A percentile compares a stretch with the other conserved stretches of the same genome.
These are phyloP conservation scores for Rhinophrynus dorsalis DNA, from an alignment of 2,797 vertebrate species.

Conservation along the genomic window DNA sequence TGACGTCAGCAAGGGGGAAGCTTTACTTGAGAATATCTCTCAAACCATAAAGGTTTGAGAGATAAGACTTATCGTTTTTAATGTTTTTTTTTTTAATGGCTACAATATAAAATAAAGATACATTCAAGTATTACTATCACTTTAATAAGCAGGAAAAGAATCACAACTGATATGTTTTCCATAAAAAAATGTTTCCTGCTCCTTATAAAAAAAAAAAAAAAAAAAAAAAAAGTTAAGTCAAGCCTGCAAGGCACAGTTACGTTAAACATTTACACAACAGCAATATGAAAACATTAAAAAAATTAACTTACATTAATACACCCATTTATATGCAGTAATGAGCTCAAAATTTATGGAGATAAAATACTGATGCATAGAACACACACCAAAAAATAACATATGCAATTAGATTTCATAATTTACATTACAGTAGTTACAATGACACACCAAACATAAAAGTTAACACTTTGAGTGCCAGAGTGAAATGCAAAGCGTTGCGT, in stretches of 20 bases:
- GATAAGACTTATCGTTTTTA: too few species aligned
- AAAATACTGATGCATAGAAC: constrained; percentile 98
- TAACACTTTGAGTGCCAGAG: too few species aligned
- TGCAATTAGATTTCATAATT: constrained; percentile 93
- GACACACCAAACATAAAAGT: constrained; percentile 97
- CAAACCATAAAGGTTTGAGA: too few species aligned
- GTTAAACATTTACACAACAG: constrained; percentile 85
- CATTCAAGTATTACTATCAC: too few species aligned
- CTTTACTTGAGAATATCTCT: too few species aligned
- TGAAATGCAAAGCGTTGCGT: too few species aligned
- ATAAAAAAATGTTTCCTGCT: too few species aligned
- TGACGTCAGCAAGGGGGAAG: too few species aligned
- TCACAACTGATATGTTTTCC: too few species aligned
- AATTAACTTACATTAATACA: constrained; percentile 95
- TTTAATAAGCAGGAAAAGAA: too few species aligned
- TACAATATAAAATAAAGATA: too few species aligned
- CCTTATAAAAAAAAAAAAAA: constrained; percentile 58
- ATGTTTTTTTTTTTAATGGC: too few species aligned
- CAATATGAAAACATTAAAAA: constrained; percentile 89
- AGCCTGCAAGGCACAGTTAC: constrained; percentile 94
- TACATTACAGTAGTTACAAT: constrained; percentile 99
- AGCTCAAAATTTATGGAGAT: constrained; percentile 92
- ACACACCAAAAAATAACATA: constrained; percentile 88
- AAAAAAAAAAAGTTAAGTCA: constrained; percentile 84
- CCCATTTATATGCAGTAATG: constrained; percentile 96